phyloP scores from a whole-genome alignment of 2,113 vertebrate species.

The Neomonachus schauinslandi region DNA sequence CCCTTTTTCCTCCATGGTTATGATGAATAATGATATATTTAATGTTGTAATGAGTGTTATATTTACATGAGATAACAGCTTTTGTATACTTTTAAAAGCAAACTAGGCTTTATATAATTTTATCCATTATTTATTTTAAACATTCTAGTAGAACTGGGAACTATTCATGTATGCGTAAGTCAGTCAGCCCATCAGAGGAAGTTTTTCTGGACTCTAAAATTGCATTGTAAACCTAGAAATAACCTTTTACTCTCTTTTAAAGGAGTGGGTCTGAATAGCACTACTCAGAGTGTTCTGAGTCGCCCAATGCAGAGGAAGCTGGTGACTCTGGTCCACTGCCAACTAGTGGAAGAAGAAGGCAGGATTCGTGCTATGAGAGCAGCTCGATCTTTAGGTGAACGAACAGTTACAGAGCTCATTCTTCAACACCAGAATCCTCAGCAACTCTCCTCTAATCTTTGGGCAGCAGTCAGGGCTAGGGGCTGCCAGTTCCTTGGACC shows the following conservation, averaged over 20 bases:
- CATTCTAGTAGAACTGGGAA: neutral
- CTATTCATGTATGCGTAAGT: neutral
- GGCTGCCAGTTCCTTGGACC: slow-evolving; percentile 99
- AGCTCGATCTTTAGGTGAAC: slow-evolving; percentile 96
- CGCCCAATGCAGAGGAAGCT: slow-evolving; percentile 99
- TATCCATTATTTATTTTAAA: slow-evolving; percentile 50
- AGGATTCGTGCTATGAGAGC: slow-evolving; percentile 97
- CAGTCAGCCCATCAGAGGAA: neutral
- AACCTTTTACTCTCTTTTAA: slow-evolving; percentile 72
- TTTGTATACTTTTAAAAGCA: slow-evolving; percentile 32
- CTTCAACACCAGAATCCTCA: slow-evolving; percentile 99
- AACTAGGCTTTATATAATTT: slow-evolving; percentile 30
- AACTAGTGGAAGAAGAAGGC: slow-evolving; percentile 98
- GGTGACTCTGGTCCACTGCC: slow-evolving; percentile 98
- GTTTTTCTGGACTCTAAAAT: slow-evolving; percentile 26
- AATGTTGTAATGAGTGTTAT: neutral
- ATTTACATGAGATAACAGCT: neutral
- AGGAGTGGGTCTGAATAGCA: slow-evolving; percentile 97
- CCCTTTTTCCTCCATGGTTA: neutral
- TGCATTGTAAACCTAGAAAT: slow-evolving; percentile 38
- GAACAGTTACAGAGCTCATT: slow-evolving; percentile 98
- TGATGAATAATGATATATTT: slow-evolving; percentile 49
- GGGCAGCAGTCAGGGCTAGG: slow-evolving; percentile 97
- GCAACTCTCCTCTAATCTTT: slow-evolving; percentile 98
- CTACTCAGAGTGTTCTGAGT: slow-evolving; percentile 96